phyloP scores from a whole-genome alignment of 2,888 invertebrate species.

The Leptinotarsa tumamoca region DNA sequence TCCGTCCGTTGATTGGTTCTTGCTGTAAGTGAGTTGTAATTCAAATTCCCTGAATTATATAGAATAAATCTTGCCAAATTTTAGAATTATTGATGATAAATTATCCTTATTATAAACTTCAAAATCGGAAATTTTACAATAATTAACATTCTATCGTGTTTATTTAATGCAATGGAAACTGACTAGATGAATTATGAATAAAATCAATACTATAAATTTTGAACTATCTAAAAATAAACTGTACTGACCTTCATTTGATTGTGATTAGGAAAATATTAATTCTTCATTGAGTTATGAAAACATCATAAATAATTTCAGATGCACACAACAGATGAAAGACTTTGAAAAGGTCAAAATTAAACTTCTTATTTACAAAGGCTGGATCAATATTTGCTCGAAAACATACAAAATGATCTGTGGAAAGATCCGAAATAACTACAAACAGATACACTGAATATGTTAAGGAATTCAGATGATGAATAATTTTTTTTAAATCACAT shows the following conservation, averaged over 20 bases:
- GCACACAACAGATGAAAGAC: background rate
- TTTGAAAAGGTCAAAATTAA: too few species aligned
- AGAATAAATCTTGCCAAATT: background rate
- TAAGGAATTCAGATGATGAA: too few species aligned
- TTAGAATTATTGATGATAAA: background rate
- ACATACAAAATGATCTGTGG: too few species aligned
- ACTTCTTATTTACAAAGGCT: too few species aligned
- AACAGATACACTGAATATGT: too few species aligned
- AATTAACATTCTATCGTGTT: background rate
- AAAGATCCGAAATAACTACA: too few species aligned
- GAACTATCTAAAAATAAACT: background rate
- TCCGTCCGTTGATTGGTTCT: too few species aligned
- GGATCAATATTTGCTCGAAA: too few species aligned
- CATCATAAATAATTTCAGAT: background rate
- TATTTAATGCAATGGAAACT: background rate
- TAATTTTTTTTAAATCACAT: too few species aligned
- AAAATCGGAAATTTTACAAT: background rate
- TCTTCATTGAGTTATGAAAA: background rate
- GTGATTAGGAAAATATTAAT: background rate
- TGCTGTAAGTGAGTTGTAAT: too few species aligned
- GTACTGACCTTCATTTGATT: background rate
- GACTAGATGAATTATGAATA: background rate
- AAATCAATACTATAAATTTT: background rate
- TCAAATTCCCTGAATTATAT: too few species aligned
- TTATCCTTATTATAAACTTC: background rate